A percentile compares a stretch with the other conserved stretches of the same genome.
phyloP scores from a whole-genome alignment of 2,888 invertebrate species.

The Dyspetes luteomarginatus region DNA sequence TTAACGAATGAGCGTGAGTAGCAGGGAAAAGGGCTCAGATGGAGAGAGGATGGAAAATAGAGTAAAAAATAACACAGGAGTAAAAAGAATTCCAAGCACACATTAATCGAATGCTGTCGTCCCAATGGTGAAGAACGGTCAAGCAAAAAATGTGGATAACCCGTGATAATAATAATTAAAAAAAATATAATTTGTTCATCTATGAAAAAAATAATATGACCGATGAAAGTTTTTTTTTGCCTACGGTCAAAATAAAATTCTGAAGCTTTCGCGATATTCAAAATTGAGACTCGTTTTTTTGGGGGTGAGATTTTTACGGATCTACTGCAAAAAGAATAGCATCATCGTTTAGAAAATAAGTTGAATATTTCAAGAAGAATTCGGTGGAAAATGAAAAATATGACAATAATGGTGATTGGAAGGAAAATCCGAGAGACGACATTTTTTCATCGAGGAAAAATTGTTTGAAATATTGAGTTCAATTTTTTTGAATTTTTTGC shows the following conservation, averaged over 20 bases:
- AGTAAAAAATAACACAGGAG: slow-evolving; percentile 6
- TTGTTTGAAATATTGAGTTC: not conserved
- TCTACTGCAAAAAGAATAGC: not conserved
- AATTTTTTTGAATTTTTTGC: not conserved
- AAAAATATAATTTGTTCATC: not conserved
- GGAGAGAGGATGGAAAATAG: slow-evolving; percentile 16
- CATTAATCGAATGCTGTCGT: slow-evolving; percentile 12
- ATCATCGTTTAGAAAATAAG: no score
- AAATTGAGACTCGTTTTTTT: not conserved
- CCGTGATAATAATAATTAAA: not conserved
- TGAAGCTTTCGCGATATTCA: not conserved
- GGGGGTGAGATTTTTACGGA: not conserved
- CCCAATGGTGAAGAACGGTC: not conserved
- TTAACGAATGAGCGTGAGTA: slow-evolving; percentile 59
- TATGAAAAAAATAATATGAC: not conserved
- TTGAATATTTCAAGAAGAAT: not conserved
- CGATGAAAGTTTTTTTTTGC: not conserved
- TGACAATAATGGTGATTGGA: not conserved
- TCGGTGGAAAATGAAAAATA: not conserved
- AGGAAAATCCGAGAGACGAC: not conserved
- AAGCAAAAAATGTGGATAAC: not conserved
- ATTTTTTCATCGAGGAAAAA: not conserved
- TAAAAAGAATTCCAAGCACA: slow-evolving; percentile 39
- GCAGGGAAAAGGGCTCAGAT: slow-evolving; percentile 33
- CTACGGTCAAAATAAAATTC: not conserved